These are phyloP conservation scores for Allochrocebus solatus DNA, from an alignment of 2,797 vertebrate genomes.

Conservation along the genomic window DNA sequence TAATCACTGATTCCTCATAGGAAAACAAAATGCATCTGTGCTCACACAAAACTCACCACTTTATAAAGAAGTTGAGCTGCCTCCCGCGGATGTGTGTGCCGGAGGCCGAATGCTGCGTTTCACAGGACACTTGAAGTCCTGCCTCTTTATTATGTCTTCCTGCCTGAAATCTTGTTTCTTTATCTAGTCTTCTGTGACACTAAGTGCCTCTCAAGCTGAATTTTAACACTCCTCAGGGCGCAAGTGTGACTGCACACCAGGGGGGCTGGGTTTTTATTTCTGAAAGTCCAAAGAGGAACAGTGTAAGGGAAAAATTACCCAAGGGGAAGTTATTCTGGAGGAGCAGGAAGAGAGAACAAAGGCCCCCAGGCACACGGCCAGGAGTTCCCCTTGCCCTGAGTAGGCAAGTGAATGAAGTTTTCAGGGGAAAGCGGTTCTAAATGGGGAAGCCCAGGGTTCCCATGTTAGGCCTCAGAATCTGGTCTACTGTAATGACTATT, in stretches of 20 bases:
- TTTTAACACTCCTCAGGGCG: conserved; percentile 74
- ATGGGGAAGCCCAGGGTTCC: not conserved
- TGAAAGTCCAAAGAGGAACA: conserved; percentile 59
- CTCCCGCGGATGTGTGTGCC: conserved; percentile 82
- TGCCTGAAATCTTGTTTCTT: conserved; percentile 80
- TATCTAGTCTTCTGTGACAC: conserved; percentile 68
- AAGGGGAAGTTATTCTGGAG: conserved; percentile 85
- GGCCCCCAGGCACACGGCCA: rapidly evolving
- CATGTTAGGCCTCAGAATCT: not conserved
- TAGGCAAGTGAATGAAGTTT: not conserved
- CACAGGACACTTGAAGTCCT: conserved; percentile 76
- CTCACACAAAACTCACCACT: conserved; percentile 86
- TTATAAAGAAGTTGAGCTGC: conserved; percentile 85
- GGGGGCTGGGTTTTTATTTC: conserved; percentile 77
- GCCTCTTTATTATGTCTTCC: conserved; percentile 56
- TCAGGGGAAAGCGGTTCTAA: rapidly evolving
- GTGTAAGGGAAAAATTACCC: conserved; percentile 61
- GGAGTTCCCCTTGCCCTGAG: no score
- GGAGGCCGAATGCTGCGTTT: conserved; percentile 84
- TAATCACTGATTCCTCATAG: conserved; percentile 88
- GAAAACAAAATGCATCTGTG: conserved; percentile 91
- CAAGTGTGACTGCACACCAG: conserved; percentile 69
- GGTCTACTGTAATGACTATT: not conserved
- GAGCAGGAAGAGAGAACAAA: conserved; percentile 77
- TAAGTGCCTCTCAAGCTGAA: conserved; percentile 76